Base-by-base conservation (phyloP, 2,888 invertebrate species). In the Sesamia inferens region DNA sequence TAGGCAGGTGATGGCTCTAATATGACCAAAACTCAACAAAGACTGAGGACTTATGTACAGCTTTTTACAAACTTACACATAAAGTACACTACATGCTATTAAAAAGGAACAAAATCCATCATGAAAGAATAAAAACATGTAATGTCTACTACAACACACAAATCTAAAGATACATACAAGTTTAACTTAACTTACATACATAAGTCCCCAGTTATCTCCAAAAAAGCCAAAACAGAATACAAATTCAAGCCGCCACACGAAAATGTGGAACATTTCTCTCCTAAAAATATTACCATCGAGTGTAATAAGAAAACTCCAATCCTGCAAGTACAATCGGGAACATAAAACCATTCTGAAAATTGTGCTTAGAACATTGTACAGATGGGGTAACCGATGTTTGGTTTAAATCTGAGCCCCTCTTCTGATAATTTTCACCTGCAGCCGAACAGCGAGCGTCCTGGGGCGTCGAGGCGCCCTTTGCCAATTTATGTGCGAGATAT, bases 341-440 rank as follows among this genome's bases (percentile, higher is more conserved):
- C 74, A 83, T 87, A 88, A 85, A 80, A 81, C 79, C 82, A 82
- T 83, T 82, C 77, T 83, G 83, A 82, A 78, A 78, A 81, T 81
- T 82, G 76, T 81, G 83, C 85, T 88, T 85, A 82, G 73, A 82
- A 79, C 79, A 79, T 76, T 84, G 79, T 83, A 77, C 81, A 85
- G 82, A 86, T 87, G 81, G 87, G 83, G 83, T 85, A 82, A 84
- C 88, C 88, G 86, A 92, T 94, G 95, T 95, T 94, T 94, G 94
- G 93, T 94, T 95, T 92, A 93, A 93, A 94, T 94, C 94, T 92
- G 94, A 88, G 83, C 79, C 86, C 92, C 94, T 94, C 94, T 92
- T 89, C 90, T 94, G 94, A 95, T 95, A 95, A 96, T 96, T 96
- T 94, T 95, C 96, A 96, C 96, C 96, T 96, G 96, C 88, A 90